Evolutionary conservation across 2,113 vertebrate genomes (phyloP), one percentile per base, ranked within the genome.

Genomic region (Caretta caretta): DNA sequence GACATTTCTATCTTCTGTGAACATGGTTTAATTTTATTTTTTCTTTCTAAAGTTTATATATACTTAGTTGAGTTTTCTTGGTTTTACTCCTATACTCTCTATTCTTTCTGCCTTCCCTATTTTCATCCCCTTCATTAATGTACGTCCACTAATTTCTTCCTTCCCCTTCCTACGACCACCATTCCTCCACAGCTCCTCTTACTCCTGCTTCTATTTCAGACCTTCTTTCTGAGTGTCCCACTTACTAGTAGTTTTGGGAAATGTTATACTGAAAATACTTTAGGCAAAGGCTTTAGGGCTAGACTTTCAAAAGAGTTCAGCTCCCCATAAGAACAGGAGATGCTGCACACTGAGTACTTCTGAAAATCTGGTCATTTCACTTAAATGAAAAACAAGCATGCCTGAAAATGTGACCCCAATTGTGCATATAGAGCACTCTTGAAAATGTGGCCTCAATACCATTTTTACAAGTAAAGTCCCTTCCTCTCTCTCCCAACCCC

Each of bases 1-100:
- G 8, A 22, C 79, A 78, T 29, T 87, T n/a, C 54, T 86, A 31
- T n/a, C 83, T 69, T 29, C 75, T 16, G 38, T 84, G 56, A 56
- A 96, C 35, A 80, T 50, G 88, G 35, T 38, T 92, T 57, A 59
- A 75, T 84, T 84, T 88, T 94, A 24, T 5, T 62, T 94, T 94
- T 81, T 82, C 31, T 72, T 56, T 51, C 83, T 89, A 31, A 91
- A 20, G 80, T 93, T 94, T 94, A 97, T 83, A 89, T 94, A 97
- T 83, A 88, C 90, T 93, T 94, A 90, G 90, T 81, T 35, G 48
- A 54, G 62, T 87, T 92, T 94, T 93, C 25, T 29, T 42, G 62
- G n/a, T 19, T 24, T 62, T 62, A 62, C 27, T 62, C 29, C 27
- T 24, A 9, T 12, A 48, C 20, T 19, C 29, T 22, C 3, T 4